Conservation (phyloP, 2,888 invertebrate genomes). For the Watsonalla cultraria region DNA sequence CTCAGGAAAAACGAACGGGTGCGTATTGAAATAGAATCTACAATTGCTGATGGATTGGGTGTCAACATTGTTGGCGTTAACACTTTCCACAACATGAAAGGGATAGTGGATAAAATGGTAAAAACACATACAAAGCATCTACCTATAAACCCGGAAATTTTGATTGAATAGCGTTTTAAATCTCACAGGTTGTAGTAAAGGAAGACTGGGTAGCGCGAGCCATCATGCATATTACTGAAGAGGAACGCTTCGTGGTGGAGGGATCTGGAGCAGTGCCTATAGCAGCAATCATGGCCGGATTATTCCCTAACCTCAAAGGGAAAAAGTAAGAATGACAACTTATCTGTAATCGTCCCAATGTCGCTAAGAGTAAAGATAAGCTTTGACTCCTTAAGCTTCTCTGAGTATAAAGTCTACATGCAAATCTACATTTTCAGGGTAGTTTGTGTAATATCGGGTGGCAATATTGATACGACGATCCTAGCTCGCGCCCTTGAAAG, state of each 20-base stretch:
- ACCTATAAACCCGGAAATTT: neutral
- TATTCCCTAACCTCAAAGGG: slow-evolving; percentile 88
- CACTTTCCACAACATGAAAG: slow-evolving; percentile 57
- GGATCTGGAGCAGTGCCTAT: slow-evolving; percentile 91
- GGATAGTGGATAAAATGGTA: slow-evolving; percentile 68
- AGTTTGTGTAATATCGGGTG: slow-evolving; percentile 88
- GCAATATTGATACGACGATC: slow-evolving; percentile 94
- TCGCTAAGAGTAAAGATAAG: no score
- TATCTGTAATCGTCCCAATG: no score
- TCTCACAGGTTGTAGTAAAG: slow-evolving; percentile 83
- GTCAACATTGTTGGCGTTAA: slow-evolving; percentile 62
- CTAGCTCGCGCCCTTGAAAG: slow-evolving; percentile 91
- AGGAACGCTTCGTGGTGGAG: slow-evolving; percentile 92
- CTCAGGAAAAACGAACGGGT: slow-evolving; percentile 85
- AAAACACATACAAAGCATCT: slow-evolving; percentile 12
- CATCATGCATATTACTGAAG: slow-evolving; percentile 87
- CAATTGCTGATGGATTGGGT: slow-evolving; percentile 89
- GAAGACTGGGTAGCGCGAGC: slow-evolving; percentile 92
- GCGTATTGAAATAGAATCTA: slow-evolving; percentile 80
- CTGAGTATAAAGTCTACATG: no score
- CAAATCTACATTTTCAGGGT: slow-evolving; percentile 78
- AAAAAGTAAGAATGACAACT: slow-evolving; percentile 84
- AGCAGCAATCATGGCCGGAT: slow-evolving; percentile 88
- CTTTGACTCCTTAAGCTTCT: no score
- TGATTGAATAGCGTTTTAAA: neutral